phyloP scores from a whole-genome alignment of 1,140 invertebrate genomes.

The Drosophila athabasca region DNA sequence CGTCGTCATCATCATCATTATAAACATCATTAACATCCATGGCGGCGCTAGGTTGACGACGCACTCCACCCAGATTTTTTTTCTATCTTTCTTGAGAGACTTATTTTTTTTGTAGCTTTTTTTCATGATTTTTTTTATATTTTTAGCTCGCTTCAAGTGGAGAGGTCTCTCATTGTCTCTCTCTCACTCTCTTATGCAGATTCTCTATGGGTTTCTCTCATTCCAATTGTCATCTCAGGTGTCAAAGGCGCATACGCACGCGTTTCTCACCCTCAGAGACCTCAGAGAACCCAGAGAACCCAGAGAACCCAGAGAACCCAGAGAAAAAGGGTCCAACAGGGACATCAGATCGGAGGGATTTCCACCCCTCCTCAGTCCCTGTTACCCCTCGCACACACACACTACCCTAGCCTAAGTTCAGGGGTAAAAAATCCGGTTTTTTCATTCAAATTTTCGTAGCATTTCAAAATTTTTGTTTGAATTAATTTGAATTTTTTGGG shows the following conservation, averaged over 20 bases:
- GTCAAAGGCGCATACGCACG: constrained; percentile 71
- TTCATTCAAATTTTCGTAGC: too few species aligned
- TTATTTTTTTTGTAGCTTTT: constrained; percentile 33
- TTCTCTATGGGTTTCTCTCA: neutral
- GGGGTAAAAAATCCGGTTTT: constrained; percentile 39
- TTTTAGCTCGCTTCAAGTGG: constrained; percentile 66
- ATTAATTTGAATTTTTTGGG: constrained; percentile 10
- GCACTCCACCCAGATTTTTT: constrained; percentile 67
- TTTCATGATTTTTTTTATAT: constrained; percentile 79
- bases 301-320: neutral
- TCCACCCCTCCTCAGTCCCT: constrained; percentile 15
- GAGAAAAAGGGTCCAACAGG: neutral
- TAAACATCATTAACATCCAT: too few species aligned
- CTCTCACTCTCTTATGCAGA: constrained; percentile 3
- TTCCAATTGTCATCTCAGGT: constrained; percentile 70
- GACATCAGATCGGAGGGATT: neutral
- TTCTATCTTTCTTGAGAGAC: constrained; percentile 24
- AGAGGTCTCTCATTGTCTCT: constrained; percentile 27
- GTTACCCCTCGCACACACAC: constrained; percentile 26
- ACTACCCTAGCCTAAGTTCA: neutral
- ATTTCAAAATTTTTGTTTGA: constrained; percentile 35
- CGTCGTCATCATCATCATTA: neutral
- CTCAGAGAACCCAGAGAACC: neutral
- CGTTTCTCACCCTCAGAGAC: constrained; percentile 43
- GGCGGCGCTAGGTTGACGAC: constrained; percentile 35